Evolutionary conservation across 2,797 vertebrate species (phyloP), one percentile per base, ranked within the genome.

Genomic region (Lithobates sylvaticus): DNA sequence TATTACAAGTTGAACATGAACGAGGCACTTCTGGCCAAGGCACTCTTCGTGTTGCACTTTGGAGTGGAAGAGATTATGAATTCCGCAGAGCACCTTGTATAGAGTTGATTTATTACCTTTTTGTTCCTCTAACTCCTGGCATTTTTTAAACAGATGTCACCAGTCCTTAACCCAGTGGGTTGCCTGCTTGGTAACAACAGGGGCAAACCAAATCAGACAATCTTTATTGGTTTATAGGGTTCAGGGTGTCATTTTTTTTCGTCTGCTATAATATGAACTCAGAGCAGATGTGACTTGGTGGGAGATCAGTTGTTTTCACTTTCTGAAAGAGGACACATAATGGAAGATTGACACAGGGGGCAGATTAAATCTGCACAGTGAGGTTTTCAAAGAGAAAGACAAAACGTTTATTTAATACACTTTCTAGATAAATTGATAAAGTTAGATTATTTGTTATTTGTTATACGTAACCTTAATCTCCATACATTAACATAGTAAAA

Each of bases 211-310:
- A 93, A 94, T 84, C 92, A 93, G 93, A 93, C 93, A 92, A 80
- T 94, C 93, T 95, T 93, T 93, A 95, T 95, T 94, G 92, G 93
- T 92, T 93, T 94, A 90, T 89, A 85, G 76, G 81, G 85, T 86
- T 88, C 90, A 92, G 90, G 89, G 89, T 92, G 88, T 91, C 89
- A 93, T 94, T 91, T 90, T 54, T 89, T 87, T 88, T 58, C 75
- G 44, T 76, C 93, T 91, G 75, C 88, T 92, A 95, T 95, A 96
- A 94, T 84, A 93, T 58, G 93, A 94, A 93, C 93, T 94, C 70
- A 54, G 89, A 95, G 94, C 96, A 97, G 95, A 96, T 97, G 94
- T 92, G 92, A 88, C 92, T 92, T 92, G 54, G 88, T 91, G 89
- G 93, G 90, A 84, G 88, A 90, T 89, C 61, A 0, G 88, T 84